Conservation (phyloP, 2,888 invertebrate species). For the Amblyjoppa proteus region DNA sequence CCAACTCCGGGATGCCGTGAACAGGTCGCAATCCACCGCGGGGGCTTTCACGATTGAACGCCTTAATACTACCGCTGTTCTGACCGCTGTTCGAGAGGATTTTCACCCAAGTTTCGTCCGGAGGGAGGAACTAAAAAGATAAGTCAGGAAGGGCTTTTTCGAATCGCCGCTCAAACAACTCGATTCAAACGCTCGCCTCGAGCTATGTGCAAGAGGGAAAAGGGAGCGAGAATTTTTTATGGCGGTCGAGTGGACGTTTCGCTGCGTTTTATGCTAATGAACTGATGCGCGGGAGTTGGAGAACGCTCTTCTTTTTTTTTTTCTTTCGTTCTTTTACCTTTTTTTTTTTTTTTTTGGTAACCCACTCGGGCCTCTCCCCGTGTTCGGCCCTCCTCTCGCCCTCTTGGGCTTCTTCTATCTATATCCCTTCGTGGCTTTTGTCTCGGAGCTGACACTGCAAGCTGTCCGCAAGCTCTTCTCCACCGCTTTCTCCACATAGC, state of each 20-base stretch:
- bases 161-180: constrained; percentile 21
- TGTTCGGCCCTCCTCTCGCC: neutral
- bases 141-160: neutral
- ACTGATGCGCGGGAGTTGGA: constrained; percentile 41
- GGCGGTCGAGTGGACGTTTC: constrained; percentile 43
- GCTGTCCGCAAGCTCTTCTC: constrained; percentile 61
- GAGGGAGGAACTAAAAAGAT: neutral
- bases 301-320: neutral
- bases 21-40: neutral
- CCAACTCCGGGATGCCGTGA: constrained; percentile 4
- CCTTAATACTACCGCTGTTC: neutral
- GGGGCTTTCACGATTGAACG: constrained; percentile 3
- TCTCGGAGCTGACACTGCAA: constrained; percentile 60
- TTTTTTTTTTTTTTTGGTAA: neutral
- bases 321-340: no score
- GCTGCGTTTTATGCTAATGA: constrained; percentile 64
- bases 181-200: neutral
- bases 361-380: constrained; percentile 3
- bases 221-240: neutral
- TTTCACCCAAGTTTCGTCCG: neutral
- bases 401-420: constrained; percentile 21
- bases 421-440: constrained; percentile 58
- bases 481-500: constrained; percentile 20
- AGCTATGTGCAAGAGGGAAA: neutral
- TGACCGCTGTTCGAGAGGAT: neutral